Base-by-base conservation (phyloP, 2,797 vertebrate species). In the Manis javanica region DNA sequence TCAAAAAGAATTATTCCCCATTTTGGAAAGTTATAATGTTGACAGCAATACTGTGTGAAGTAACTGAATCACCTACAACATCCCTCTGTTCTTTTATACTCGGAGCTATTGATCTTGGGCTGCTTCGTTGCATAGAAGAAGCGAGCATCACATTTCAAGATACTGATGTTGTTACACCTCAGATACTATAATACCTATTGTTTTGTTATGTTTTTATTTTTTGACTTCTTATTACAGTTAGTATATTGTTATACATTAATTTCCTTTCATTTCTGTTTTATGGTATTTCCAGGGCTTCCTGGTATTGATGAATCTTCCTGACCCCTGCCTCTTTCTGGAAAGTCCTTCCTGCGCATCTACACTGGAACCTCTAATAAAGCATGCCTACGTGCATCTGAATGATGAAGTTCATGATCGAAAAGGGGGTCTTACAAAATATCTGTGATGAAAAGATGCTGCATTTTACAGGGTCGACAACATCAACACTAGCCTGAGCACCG, bases 1-100 rank as follows among this genome's bases (percentile, higher is more conserved):
- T 86, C 51, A 57, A 15, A 95, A 92, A 63, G 37, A 95, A 89
- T 88, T 86, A 78, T 69, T 96, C 46, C 24, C 82, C 18, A 74
- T 91, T 87, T 93, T 79, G 39, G 74, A 74, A 90, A 37, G 13
- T 16, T 64, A 8, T 51, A n/a, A 16, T 34, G 42, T 77, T 86
- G 55, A 78, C 37, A 69, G 71, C 12, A 85, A 82, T 29, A 51
- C 51, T 64, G 29, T 42, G 78, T 49, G 16, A 26, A 72, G 53
- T 92, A 78, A 96, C 2, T 72, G 55, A 90, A 37, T 85, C 63
- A n/a, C 15, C n/a, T 42, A 3, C 7, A 24, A 24, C 18, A 49
- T 18, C 8, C 11, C 55, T 78, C 3, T 4, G 3, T 74, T 78
- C 23, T 49, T 89, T 34, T 75, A 8, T 81, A 18, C 42, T 53